phyloP scores from a whole-genome alignment of 2,113 vertebrate genomes.

The Lamprologus tigripictilis region DNA sequence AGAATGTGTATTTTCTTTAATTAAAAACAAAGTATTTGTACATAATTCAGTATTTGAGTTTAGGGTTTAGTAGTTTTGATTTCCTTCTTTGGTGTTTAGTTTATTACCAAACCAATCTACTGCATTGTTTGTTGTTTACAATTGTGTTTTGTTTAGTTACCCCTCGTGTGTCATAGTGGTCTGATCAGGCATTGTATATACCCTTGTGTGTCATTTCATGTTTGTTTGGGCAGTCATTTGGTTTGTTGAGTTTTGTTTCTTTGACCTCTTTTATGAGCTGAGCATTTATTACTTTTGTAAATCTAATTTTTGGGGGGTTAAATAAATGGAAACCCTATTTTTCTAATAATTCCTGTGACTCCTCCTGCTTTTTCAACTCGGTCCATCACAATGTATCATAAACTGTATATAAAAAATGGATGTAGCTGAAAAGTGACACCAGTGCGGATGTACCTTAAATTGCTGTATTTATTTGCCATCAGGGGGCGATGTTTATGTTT shows the following conservation, averaged over 20 bases:
- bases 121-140: not conserved
- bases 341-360: not conserved
- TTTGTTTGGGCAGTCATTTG: not conserved
- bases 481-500: not conserved
- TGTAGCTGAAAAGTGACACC: not conserved
- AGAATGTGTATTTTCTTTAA: not conserved
- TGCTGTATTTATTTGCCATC: not conserved
- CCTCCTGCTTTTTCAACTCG: fast-evolving
- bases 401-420: not conserved
- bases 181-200: not conserved
- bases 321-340: not conserved
- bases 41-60: not conserved
- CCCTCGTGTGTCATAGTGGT: not conserved
- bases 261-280: not conserved
- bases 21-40: not conserved
- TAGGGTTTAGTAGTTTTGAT: not conserved
- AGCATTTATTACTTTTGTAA: not conserved
- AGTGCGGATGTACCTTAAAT: not conserved
- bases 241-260: not conserved
- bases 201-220: not conserved
- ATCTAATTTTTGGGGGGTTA: not conserved
- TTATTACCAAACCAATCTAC: not conserved
- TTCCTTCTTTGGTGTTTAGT: not conserved
- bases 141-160: not conserved
- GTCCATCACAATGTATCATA: not conserved